These are phyloP conservation scores for Heliconius congener DNA, from an alignment of 1,140 invertebrate species.

Conservation along the genomic window DNA sequence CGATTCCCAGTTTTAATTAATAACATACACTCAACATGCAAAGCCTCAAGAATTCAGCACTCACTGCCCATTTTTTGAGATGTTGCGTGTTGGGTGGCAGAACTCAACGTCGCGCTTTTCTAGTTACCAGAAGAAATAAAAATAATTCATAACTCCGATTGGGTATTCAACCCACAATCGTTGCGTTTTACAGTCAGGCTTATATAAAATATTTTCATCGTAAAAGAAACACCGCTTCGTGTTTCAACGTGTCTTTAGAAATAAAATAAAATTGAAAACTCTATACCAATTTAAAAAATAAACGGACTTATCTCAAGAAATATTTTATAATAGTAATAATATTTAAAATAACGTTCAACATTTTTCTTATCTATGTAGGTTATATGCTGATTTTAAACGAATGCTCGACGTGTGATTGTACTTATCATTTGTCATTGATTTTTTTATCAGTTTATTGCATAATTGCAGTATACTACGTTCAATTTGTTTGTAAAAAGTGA, in stretches of 20 bases:
- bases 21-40: too few species aligned
- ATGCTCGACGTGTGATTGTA: neutral
- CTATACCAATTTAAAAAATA: neutral
- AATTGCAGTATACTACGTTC: neutral
- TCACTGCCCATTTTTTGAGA: neutral
- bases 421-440: constrained; percentile 12
- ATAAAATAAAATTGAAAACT: neutral
- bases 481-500: neutral
- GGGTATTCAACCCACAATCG: neutral
- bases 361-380: constrained; percentile 10
- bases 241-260: too few species aligned
- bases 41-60: too few species aligned
- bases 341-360: neutral
- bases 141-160: neutral
- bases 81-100: neutral
- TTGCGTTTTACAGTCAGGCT: neutral
- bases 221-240: too few species aligned
- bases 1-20: too few species aligned
- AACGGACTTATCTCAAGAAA: neutral
- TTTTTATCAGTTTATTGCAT: constrained; percentile 16
- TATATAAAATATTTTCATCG: too few species aligned
- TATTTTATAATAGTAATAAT: constrained; percentile 1
- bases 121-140: neutral
- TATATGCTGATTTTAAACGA: constrained; percentile 15
- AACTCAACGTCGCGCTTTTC: neutral